Evolutionary conservation across 2,113 vertebrate genomes (phyloP).

Genomic region (Oreochromis aureus): DNA sequence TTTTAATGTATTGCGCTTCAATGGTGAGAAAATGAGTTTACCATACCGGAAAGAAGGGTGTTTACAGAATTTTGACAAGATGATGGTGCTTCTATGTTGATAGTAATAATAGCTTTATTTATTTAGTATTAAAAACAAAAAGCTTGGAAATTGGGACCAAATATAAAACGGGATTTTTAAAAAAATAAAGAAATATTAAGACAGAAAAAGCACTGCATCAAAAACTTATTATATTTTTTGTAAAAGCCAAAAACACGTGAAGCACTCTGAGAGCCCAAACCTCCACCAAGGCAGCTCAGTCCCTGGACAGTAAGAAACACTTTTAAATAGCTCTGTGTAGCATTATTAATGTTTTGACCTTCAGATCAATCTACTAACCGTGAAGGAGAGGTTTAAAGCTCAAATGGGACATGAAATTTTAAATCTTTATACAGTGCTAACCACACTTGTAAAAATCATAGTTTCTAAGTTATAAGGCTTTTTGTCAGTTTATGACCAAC

Average conservation of each 20-base stretch:
- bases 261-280: not conserved
- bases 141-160: not conserved
- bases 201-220: not conserved
- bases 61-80: not conserved
- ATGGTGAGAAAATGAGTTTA: not conserved
- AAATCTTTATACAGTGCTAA: not conserved
- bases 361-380: not conserved
- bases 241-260: accelerated
- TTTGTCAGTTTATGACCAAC: not conserved
- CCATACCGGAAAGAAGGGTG: not conserved
- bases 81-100: not conserved
- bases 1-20: not conserved
- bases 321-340: not conserved
- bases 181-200: accelerated
- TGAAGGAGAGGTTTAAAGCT: not conserved
- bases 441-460: not conserved
- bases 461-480: not conserved
- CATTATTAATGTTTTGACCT: not conserved
- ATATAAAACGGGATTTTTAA: not conserved
- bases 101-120: not conserved
- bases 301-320: not conserved
- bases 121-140: not conserved
- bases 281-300: not conserved
- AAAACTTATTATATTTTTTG: not conserved
- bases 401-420: not conserved